These are phyloP conservation scores for Spheniscus mendiculus DNA, from an alignment of 2,113 vertebrate genomes.

Conservation along the genomic window DNA sequence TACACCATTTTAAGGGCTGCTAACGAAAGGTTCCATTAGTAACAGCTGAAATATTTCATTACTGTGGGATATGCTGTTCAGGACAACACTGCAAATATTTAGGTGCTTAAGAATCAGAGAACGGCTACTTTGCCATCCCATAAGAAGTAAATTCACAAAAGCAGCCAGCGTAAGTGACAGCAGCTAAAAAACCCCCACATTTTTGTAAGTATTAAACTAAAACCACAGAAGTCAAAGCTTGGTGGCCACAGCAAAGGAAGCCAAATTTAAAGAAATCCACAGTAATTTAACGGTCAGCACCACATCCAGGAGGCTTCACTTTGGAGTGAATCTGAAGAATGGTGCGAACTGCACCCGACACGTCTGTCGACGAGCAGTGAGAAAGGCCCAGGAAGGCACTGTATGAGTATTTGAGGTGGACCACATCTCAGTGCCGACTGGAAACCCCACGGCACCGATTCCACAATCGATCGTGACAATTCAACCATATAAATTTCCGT, in stretches of 20 bases:
- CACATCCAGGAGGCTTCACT: not conserved
- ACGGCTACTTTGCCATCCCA: not conserved
- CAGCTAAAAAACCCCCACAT: not conserved
- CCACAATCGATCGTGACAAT: not conserved
- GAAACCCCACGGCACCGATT: not conserved
- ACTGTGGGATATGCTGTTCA: not conserved
- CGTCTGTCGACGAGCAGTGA: rapidly evolving
- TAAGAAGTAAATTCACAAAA: not conserved
- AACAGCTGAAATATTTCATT: not conserved
- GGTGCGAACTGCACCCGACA: not conserved
- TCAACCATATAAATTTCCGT: not conserved
- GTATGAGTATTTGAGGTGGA: rapidly evolving
- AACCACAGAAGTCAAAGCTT: not conserved
- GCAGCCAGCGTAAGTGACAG: not conserved
- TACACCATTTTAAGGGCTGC: not conserved
- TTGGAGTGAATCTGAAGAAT: not conserved
- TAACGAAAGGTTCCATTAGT: not conserved
- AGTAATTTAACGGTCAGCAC: not conserved
- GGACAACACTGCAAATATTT: not conserved
- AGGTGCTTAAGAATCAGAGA: not conserved
- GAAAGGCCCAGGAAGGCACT: not conserved
- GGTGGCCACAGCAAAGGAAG: not conserved
- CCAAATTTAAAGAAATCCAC: not conserved
- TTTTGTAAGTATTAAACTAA: not conserved
- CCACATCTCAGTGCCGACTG: not conserved